A percentile compares a stretch with the other conserved stretches of the same genome.
Evolutionary conservation across 2,888 invertebrate species (phyloP).

Genomic region (Aleiodes alternator): DNA sequence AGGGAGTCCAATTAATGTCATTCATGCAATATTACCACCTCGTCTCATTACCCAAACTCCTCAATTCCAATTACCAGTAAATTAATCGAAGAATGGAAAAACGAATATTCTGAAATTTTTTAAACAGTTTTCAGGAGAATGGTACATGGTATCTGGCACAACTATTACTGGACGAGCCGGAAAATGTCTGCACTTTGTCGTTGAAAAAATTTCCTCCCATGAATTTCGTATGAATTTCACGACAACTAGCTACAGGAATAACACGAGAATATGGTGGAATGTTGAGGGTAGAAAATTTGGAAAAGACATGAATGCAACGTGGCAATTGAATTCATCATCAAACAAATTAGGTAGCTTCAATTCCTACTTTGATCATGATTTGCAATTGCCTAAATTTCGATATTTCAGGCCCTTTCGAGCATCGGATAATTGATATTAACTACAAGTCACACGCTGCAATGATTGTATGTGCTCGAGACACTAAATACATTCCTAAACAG

Average conservation of each 20-base stretch:
- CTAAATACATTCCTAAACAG: constrained; percentile 44
- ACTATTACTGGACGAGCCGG: constrained; percentile 51
- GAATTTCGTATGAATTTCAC: constrained; percentile 53
- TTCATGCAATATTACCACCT: no score
- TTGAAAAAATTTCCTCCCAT: constrained; percentile 34
- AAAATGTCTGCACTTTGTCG: constrained; percentile 53
- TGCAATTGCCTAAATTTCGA: constrained; percentile 38
- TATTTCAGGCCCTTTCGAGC: constrained; percentile 57
- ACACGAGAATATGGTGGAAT: constrained; percentile 46
- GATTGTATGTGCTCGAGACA: constrained; percentile 54
- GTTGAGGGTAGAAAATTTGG: constrained; percentile 46
- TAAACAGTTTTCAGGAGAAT: constrained; percentile 52
- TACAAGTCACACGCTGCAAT: constrained; percentile 55
- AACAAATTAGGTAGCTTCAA: constrained; percentile 50
- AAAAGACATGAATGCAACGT: constrained; percentile 32
- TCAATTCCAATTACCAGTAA: no score
- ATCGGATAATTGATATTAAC: constrained; percentile 51
- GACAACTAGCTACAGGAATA: constrained; percentile 46
- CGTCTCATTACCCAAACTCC: no score
- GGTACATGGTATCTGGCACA: constrained; percentile 54
- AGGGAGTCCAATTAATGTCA: no score
- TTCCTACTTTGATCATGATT: constrained; percentile 2
- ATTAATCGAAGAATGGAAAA: neutral
- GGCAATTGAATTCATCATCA: constrained; percentile 54
- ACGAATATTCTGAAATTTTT: neutral